Evolutionary conservation across 1,140 invertebrate genomes (phyloP), one percentile per base, ranked within the genome.

Genomic region (Rhynchophorus ferrugineus): DNA sequence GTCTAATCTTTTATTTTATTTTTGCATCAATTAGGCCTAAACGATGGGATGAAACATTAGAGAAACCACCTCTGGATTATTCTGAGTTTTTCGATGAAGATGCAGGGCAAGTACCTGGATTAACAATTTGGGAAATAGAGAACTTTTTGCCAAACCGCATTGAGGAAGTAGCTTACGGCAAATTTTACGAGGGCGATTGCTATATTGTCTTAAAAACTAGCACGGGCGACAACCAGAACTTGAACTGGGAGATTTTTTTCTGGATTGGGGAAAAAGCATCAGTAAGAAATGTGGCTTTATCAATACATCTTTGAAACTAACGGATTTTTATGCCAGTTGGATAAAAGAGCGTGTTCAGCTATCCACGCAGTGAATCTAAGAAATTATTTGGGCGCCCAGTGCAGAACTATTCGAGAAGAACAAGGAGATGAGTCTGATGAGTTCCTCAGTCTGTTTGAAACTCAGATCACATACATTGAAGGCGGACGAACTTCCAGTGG

Each of bases 171-270:
- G 82, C 90, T 0, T 86, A 96, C 73, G 96, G 97, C 5, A 97
- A 98, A 72, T 99, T 99, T 72, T 99, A 98, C 68, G 94, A 98
- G 74, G 96, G 91, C 11, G 97, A 99, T 71, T 99, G 95, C 72
- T 99, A 99, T 67, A 98, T 99, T 60, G 79, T 99, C 46, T 72
- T 99, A 37, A 93, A 96, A 71, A 99, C 96, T 0, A 81, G 73
- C 29, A 71, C 87, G 29, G 94, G 98, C 68, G 85, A 94, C 24
- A 82, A 84, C 60, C 88, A 89, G 37, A 85, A 84, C 44, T 72
- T 98, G 0, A 78, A 81, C 44, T 98, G 95, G 91, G 83, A 93
- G 62, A 99, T 99, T 62, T 98, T 87, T 74, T 99, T 98, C 68
- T 99, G 95, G 95, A 99, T 99, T 65, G 97, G 97, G 34, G 87